Percentiles rank a stretch among this genome's conserved stretches.
These are phyloP conservation scores for Serripes groenlandicus DNA, from an alignment of 2,888 invertebrate species.

Conservation along the genomic window DNA sequence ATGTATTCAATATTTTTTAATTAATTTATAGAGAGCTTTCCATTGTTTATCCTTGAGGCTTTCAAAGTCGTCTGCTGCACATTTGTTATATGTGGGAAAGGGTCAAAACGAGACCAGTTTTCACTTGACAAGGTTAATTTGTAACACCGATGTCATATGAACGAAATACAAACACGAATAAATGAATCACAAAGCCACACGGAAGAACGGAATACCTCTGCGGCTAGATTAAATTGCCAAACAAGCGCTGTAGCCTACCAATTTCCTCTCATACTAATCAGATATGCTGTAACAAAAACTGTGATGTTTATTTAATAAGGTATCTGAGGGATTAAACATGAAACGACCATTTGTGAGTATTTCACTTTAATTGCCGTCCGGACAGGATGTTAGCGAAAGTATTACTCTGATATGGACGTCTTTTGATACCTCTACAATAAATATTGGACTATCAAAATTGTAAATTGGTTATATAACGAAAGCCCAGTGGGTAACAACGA, in stretches of 20 bases:
- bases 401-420: not conserved
- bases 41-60: not conserved
- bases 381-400: slow-evolving; percentile 5
- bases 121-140: no score
- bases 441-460: not conserved
- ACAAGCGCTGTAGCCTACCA: slow-evolving; percentile 13
- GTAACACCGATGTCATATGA: no score
- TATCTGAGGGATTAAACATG: slow-evolving; percentile 24
- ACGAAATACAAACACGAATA: no score
- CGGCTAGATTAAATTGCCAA: not conserved
- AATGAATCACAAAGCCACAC: no score
- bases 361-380: slow-evolving; percentile 19
- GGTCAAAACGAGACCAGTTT: no score
- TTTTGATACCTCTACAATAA: not conserved
- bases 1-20: not conserved
- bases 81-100: no score
- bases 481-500: no score
- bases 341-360: slow-evolving; percentile 25
- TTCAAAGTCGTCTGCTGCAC: not conserved
- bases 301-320: slow-evolving; percentile 33
- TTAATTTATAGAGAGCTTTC: not conserved
- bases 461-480: not conserved
- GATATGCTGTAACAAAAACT: slow-evolving; percentile 9
- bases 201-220: not conserved
- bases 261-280: slow-evolving; percentile 13